Evolutionary conservation across 2,113 vertebrate species (phyloP), one percentile per base, ranked within the genome.

Genomic region (Caranx ignobilis): DNA sequence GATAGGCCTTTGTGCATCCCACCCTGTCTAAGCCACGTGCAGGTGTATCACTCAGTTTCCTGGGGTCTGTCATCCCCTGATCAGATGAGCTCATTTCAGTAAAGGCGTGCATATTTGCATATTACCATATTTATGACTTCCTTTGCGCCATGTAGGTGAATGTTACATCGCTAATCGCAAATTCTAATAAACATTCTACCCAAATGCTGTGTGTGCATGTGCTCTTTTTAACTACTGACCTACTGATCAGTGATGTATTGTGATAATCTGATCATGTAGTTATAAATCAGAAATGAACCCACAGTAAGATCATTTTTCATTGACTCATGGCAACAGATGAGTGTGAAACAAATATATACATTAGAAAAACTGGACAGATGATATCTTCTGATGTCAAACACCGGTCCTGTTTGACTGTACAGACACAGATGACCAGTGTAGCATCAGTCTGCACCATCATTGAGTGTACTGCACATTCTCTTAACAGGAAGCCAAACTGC

Each of bases 121-220:
- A 93, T 90, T 92, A 84, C 83, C 92, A 91, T 92, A 91, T 91
- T 94, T 92, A 91, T 92, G 90, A 92, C 81, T 92, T 92, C 81
- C 77, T 89, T 93, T 91, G 89, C 86, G 81, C 86, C 93, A 91
- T 92, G 91, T 92, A 94, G 89, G 84, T 93, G 91, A 93, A 93
- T 92, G 92, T 91, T 85, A 88, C 91, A 94, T 93, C 72, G 89
- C 91, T 93, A 90, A 93, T 78, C 50, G 81, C 78, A 78, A 91
- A 91, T 92, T 94, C 89, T 91, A 95, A 95, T 95, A 95, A 95
- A 95, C 93, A 86, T 91, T 76, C 50, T 90, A 91, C 89, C 92
- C 85, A 74, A 56, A 60, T 0, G 7, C 2, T 41, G 0, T 62
- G 75, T 60, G 16, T 21, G 48, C 19, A 6, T 63, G 45, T 65